These are phyloP conservation scores for Chelonus formosanus DNA, from an alignment of 2,888 invertebrate genomes.

Conservation along the genomic window DNA sequence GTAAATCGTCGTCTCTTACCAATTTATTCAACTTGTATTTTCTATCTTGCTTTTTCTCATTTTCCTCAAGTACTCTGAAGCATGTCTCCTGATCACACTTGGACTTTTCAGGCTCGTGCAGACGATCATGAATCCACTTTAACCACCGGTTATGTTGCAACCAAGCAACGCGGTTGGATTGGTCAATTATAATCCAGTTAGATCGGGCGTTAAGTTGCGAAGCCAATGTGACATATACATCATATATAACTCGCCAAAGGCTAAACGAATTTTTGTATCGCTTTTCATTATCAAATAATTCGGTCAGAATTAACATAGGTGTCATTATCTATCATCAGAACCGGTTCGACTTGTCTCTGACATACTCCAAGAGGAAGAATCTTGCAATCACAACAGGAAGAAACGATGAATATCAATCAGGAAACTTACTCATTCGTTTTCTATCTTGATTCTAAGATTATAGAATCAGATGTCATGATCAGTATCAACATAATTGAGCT, in stretches of 20 bases:
- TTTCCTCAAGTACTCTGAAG: neutral
- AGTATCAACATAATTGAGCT: no score
- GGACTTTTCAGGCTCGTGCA: slow-evolving; percentile 32
- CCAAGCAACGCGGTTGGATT: slow-evolving; percentile 17
- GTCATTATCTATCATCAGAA: slow-evolving; percentile 25
- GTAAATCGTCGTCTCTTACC: neutral
- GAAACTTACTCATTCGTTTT: no score
- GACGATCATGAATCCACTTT: slow-evolving; percentile 35
- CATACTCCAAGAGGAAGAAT: slow-evolving; percentile 8
- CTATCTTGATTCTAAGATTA: no score
- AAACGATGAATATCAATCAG: slow-evolving; percentile 4
- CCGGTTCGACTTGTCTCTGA: slow-evolving; percentile 23
- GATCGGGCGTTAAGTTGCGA: slow-evolving; percentile 31
- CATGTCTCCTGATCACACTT: slow-evolving; percentile 25
- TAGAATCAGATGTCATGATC: no score
- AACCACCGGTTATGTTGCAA: slow-evolving; percentile 32
- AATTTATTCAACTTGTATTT: neutral
- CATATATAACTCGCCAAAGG: neutral
- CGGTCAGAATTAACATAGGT: slow-evolving; percentile 42
- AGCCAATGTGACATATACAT: slow-evolving; percentile 22
- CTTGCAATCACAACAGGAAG: slow-evolving; percentile 14
- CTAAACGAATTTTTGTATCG: slow-evolving; percentile 18
- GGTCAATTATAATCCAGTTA: slow-evolving; percentile 38
- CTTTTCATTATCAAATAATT: slow-evolving; percentile 40
- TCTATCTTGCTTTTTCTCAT: neutral